phyloP scores from a whole-genome alignment of 2,797 vertebrate genomes.

The Gouania willdenowi region DNA sequence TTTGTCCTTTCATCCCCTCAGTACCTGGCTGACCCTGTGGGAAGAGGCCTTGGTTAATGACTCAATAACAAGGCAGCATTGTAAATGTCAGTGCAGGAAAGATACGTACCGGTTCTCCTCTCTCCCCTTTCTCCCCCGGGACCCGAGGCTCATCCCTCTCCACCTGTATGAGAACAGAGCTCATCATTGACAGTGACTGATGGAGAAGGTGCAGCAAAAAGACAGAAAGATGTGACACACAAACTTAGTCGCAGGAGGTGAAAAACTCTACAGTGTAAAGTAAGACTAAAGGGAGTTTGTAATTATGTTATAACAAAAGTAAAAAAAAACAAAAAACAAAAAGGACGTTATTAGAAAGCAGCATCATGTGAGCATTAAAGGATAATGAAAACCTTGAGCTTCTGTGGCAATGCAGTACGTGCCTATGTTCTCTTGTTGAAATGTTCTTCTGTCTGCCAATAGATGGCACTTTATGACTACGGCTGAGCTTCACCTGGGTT shows the following conservation, averaged over 20 bases:
- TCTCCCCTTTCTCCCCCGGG: slow-evolving; percentile 79
- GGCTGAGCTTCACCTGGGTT: slow-evolving; percentile 31
- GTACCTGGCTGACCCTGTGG: slow-evolving; percentile 76
- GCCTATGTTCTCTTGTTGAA: slow-evolving; percentile 6
- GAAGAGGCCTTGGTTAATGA: slow-evolving; percentile 61
- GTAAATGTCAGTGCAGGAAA: slow-evolving; percentile 54
- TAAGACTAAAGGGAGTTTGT: slow-evolving; percentile 2
- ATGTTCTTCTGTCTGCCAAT: slow-evolving; percentile 59
- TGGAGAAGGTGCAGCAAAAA: slow-evolving; percentile 15
- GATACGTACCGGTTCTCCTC: slow-evolving; percentile 83
- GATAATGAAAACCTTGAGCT: slow-evolving; percentile 17
- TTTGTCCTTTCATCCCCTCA: slow-evolving; percentile 79
- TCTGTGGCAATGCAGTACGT: slow-evolving; percentile 61
- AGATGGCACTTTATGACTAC: slow-evolving; percentile 77
- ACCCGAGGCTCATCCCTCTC: slow-evolving; percentile 72
- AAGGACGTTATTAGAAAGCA: slow-evolving; percentile 4
- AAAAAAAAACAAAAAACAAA: neutral
- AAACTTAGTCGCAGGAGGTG: slow-evolving; percentile 11
- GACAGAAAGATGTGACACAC: slow-evolving; percentile 14
- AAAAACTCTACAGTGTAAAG: slow-evolving; percentile 2
- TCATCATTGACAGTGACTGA: slow-evolving; percentile 50
- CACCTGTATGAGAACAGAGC: slow-evolving; percentile 66
- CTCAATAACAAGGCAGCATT: slow-evolving; percentile 33
- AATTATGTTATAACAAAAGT: slow-evolving; percentile 12
- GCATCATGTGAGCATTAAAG: slow-evolving; percentile 2